Percentiles rank a stretch among this genome's conserved stretches.
Conservation (phyloP, 2,888 invertebrate species). For the Epinotia ramella region DNA sequence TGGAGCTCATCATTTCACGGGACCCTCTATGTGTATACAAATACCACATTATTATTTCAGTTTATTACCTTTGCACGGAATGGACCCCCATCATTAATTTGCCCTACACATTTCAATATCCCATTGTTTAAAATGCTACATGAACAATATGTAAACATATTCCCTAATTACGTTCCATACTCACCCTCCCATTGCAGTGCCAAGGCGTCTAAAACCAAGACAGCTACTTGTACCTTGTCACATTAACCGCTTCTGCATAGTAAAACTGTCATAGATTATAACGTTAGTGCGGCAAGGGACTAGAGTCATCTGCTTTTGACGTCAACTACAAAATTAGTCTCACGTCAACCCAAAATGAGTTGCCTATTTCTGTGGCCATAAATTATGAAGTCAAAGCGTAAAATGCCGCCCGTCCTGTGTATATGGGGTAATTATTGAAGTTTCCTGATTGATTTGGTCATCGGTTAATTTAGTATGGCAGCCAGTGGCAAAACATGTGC, state of each 20-base stretch:
- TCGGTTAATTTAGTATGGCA: conserved; percentile 4
- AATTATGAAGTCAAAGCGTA: conserved; percentile 69
- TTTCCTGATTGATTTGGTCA: conserved; percentile 42
- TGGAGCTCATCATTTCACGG: too few relatives aligned
- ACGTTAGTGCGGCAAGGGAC: conserved; percentile 4
- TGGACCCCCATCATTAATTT: not conserved
- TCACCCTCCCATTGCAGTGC: conserved; percentile 45
- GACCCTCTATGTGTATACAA: too few relatives aligned
- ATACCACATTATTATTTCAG: too few relatives aligned
- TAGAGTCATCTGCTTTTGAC: not conserved
- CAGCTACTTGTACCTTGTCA: conserved; percentile 4
- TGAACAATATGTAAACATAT: conserved; percentile 26
- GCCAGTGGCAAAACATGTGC: not conserved
- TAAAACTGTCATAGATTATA: not conserved
- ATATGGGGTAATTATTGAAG: conserved; percentile 66
- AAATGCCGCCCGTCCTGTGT: conserved; percentile 65
- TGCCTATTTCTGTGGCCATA: conserved; percentile 69
- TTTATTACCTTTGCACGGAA: not conserved
- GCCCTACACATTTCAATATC: not conserved
- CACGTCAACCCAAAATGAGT: conserved; percentile 58
- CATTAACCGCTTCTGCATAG: not conserved
- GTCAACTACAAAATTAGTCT: conserved; percentile 69
- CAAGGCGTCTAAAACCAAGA: conserved; percentile 53
- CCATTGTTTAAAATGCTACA: conserved; percentile 17
- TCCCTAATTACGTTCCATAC: conserved; percentile 15